Conservation (phyloP, 2,797 vertebrate genomes). For the Vultur gryphus region DNA sequence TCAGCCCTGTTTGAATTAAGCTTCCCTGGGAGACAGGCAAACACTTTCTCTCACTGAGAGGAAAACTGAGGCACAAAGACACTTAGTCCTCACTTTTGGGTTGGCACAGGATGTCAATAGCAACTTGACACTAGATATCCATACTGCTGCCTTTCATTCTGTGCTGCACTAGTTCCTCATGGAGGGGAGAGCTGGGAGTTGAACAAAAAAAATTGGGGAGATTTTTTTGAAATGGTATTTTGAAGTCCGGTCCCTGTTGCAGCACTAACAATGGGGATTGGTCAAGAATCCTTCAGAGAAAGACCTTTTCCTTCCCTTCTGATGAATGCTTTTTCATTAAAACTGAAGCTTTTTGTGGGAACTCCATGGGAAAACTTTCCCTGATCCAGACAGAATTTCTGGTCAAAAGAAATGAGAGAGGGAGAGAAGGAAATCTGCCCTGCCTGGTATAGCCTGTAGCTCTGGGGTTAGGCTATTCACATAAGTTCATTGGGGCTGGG, state of each 20-base stretch:
- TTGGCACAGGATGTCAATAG: background rate
- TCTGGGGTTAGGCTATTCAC: slow-evolving; percentile 1
- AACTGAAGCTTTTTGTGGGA: slow-evolving; percentile 35
- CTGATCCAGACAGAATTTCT: background rate
- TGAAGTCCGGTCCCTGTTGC: background rate
- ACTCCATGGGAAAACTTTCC: slow-evolving; percentile 23
- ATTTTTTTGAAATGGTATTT: background rate
- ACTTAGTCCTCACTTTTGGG: background rate
- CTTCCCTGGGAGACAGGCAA: background rate
- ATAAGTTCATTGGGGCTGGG: background rate
- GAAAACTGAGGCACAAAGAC: slow-evolving; percentile 25
- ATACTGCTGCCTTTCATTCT: background rate
- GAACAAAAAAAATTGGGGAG: background rate
- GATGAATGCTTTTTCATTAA: slow-evolving; percentile 9
- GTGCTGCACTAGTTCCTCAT: background rate
- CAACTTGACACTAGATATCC: background rate
- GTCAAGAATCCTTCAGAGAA: background rate
- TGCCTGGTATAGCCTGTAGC: background rate
- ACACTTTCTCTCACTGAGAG: background rate
- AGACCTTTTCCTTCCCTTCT: background rate
- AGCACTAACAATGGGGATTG: background rate
- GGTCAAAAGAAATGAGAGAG: slow-evolving; percentile 2
- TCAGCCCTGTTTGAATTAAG: background rate
- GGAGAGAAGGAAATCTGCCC: background rate
- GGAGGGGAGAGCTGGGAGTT: background rate